Percentiles rank a stretch among this genome's conserved stretches.
Evolutionary conservation across 2,888 invertebrate species (phyloP).

Genomic region (Acronicta alni): DNA sequence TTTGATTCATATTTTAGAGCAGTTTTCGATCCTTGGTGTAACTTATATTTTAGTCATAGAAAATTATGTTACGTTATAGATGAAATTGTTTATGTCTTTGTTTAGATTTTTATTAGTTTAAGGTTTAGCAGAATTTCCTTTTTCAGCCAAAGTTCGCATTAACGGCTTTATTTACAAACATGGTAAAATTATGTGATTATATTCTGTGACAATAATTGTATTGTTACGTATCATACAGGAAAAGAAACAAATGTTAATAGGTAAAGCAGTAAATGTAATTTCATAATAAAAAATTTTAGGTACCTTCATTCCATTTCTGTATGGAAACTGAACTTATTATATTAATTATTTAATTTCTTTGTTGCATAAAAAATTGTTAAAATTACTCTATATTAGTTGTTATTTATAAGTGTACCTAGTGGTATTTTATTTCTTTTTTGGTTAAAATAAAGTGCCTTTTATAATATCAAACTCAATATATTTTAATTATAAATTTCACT

Average conservation of each 20-base stretch:
- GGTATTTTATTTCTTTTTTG: constrained; percentile 68
- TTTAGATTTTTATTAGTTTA: constrained; percentile 82
- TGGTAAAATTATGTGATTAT: constrained; percentile 13
- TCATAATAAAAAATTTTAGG: constrained; percentile 27
- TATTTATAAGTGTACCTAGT: constrained; percentile 58
- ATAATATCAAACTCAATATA: constrained; percentile 55
- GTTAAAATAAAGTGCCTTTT: constrained; percentile 77
- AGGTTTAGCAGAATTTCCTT: constrained; percentile 62
- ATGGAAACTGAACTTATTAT: constrained; percentile 23
- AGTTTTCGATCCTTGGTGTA: constrained; percentile 52
- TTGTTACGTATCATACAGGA: constrained; percentile 13
- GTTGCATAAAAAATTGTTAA: constrained; percentile 13
- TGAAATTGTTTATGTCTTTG: constrained; percentile 84
- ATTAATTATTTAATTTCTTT: constrained; percentile 1
- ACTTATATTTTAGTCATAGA: constrained; percentile 68
- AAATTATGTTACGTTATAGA: constrained; percentile 76
- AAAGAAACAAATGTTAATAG: constrained; percentile 33
- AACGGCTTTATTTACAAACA: constrained; percentile 50
- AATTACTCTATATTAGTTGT: constrained; percentile 31
- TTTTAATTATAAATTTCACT: constrained; percentile 52
- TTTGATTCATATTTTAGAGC: constrained; percentile 37
- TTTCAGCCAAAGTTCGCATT: constrained; percentile 76
- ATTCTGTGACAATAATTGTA: constrained; percentile 12
- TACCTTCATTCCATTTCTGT: constrained; percentile 32
- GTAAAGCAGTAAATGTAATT: constrained; percentile 43